Evolutionary conservation across 2,797 vertebrate species (phyloP), one percentile per base, ranked within the genome.

Genomic region (Tadarida brasiliensis): DNA sequence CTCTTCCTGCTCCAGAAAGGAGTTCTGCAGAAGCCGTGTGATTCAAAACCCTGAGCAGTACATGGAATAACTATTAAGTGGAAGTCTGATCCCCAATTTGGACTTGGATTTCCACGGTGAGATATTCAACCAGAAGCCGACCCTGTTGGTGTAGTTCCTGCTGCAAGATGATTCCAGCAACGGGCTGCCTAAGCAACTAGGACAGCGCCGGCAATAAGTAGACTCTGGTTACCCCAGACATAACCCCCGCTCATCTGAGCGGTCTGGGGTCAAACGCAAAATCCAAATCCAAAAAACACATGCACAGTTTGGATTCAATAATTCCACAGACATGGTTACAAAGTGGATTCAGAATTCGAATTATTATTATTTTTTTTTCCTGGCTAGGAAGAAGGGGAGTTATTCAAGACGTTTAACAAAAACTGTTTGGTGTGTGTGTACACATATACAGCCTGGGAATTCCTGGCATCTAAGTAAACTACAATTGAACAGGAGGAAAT

Each of bases 231-330:
- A 94, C 30, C 14, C 44, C 59, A 84, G 68, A 92, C 89, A 91
- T 30, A 88, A 93, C 78, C 51, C 44, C 44, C 83, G 73, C 77
- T 94, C 74, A 94, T 91, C 82, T 90, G 51, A 93, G 49, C 30
- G 74, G 24, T 78, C 81, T 95, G 73, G 70, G 96, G 17, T 94
- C 22, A 73, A 96, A 97, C 91, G 49, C 65, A 93, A 96, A 94
- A 84, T 71, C 56, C 54, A 77, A 97, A 96, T 96, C 87, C 83
- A 94, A 97, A 97, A 96, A 83, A 71, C 85, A 95, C 67, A 95
- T 47, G 86, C 35, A 82, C 8, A 59, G 11, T 87, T 54, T 8
- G 33, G 90, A 87, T 84, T 95, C 57, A 96, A 19, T 92, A 92
- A 96, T 94, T 94, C 67, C 73, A 88, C 88, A 95, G 90, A 97